These are phyloP conservation scores for Mimas tiliae DNA, from an alignment of 2,888 invertebrate species.

Conservation along the genomic window DNA sequence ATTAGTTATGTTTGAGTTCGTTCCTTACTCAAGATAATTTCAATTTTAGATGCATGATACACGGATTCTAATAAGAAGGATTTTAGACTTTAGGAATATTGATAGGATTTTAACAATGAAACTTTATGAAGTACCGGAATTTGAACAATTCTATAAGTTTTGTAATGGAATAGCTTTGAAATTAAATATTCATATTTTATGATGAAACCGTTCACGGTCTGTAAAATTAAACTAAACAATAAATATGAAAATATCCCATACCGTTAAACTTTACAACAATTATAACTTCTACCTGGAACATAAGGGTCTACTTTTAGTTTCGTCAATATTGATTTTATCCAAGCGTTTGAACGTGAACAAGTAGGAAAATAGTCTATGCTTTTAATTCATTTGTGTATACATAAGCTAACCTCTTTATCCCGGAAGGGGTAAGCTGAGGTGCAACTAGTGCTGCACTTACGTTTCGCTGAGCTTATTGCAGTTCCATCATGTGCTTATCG, in stretches of 20 bases:
- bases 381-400: not conserved
- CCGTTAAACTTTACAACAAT: slow-evolving; percentile 8
- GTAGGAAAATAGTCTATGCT: not conserved
- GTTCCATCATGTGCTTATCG: too few relatives aligned
- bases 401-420: too few relatives aligned
- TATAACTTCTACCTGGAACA: slow-evolving; percentile 10
- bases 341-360: slow-evolving; percentile 39
- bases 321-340: slow-evolving; percentile 47
- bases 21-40: too few relatives aligned
- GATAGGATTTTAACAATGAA: not conserved
- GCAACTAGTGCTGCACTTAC: too few relatives aligned
- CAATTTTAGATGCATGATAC: too few relatives aligned
- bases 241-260: slow-evolving; percentile 14
- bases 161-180: not conserved
- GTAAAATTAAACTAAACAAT: not conserved
- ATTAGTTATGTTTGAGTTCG: too few relatives aligned
- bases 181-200: not conserved
- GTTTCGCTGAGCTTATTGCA: too few relatives aligned
- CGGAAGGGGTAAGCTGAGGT: too few relatives aligned
- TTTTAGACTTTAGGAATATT: not conserved
- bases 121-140: not conserved
- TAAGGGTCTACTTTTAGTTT: slow-evolving; percentile 35
- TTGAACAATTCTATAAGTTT: not conserved
- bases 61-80: too few relatives aligned
- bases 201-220: not conserved